A percentile compares a stretch with the other conserved stretches of the same genome.
Conservation (phyloP, 2,113 vertebrate genomes). For the Beaufortia kweichowensis region DNA sequence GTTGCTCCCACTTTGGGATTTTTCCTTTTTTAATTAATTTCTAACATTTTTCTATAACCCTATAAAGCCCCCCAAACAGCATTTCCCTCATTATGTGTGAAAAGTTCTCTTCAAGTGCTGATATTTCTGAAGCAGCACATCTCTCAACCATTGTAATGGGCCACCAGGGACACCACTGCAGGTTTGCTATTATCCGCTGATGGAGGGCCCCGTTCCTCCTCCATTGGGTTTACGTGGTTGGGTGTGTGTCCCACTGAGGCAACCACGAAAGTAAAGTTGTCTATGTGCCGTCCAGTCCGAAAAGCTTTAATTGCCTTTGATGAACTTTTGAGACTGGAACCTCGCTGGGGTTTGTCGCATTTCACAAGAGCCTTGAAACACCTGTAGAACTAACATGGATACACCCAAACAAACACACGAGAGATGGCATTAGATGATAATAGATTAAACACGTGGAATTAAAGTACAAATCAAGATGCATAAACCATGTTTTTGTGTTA, state of each 20-base stretch:
- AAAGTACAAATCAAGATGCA: too few relatives aligned
- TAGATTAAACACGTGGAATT: neutral
- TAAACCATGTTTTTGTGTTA: too few relatives aligned
- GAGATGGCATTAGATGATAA: neutral
- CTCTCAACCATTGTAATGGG: slow-evolving; percentile 54
- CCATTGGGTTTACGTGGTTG: slow-evolving; percentile 44
- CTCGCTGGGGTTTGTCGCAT: slow-evolving; percentile 59
- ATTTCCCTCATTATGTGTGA: slow-evolving; percentile 14
- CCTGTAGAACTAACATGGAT: slow-evolving; percentile 76
- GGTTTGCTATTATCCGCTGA: slow-evolving; percentile 51
- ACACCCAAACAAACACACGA: slow-evolving; percentile 14
- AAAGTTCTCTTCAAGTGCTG: slow-evolving; percentile 12
- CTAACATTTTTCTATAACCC: neutral
- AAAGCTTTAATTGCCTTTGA: slow-evolving; percentile 65
- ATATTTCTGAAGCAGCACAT: neutral
- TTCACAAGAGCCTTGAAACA: slow-evolving; percentile 73
- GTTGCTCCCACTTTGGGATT: neutral
- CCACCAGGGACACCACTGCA: slow-evolving; percentile 59
- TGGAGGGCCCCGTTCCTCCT: slow-evolving; percentile 24
- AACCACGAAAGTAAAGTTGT: slow-evolving; percentile 63
- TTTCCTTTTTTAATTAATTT: neutral
- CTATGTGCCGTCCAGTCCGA: slow-evolving; percentile 33
- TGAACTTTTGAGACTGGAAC: slow-evolving; percentile 66
- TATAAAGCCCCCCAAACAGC: neutral
- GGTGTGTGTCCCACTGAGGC: slow-evolving; percentile 64